phyloP scores from a whole-genome alignment of 2,888 invertebrate species.

The Drosophila greeni region DNA sequence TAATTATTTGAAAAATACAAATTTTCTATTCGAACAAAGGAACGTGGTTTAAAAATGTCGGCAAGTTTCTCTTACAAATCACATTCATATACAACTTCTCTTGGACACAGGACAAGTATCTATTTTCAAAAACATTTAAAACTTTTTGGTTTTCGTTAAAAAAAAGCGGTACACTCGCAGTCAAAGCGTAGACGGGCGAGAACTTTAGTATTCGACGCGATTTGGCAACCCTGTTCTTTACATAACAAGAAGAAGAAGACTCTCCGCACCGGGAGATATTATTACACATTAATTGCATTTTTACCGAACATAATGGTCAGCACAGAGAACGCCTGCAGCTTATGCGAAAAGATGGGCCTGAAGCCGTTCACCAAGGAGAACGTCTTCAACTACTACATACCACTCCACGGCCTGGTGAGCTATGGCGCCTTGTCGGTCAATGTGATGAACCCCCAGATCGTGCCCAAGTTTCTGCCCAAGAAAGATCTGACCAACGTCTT shows the following conservation, averaged over 20 bases:
- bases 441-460: slow-evolving; percentile 90
- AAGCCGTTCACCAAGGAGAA: slow-evolving; percentile 86
- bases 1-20: background rate
- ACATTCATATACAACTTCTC: background rate
- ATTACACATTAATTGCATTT: slow-evolving; percentile 31
- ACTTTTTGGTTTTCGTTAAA: background rate
- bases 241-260: slow-evolving; percentile 57
- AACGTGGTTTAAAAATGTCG: background rate
- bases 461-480: slow-evolving; percentile 82
- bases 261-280: slow-evolving; percentile 32
- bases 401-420: slow-evolving; percentile 85
- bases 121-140: background rate
- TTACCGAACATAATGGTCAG: slow-evolving; percentile 60
- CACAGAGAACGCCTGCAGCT: slow-evolving; percentile 65
- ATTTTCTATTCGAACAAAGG: background rate
- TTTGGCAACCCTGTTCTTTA: slow-evolving; percentile 60
- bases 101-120: background rate
- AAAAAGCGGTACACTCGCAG: background rate
- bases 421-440: slow-evolving; percentile 89
- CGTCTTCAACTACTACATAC: slow-evolving; percentile 87
- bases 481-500: slow-evolving; percentile 89
- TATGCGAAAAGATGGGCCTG: slow-evolving; percentile 79
- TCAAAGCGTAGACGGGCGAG: slow-evolving; percentile 33
- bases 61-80: background rate
- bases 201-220: slow-evolving; percentile 3